Base-by-base conservation (phyloP, 2,888 invertebrate species). In the Acleris cristana region DNA sequence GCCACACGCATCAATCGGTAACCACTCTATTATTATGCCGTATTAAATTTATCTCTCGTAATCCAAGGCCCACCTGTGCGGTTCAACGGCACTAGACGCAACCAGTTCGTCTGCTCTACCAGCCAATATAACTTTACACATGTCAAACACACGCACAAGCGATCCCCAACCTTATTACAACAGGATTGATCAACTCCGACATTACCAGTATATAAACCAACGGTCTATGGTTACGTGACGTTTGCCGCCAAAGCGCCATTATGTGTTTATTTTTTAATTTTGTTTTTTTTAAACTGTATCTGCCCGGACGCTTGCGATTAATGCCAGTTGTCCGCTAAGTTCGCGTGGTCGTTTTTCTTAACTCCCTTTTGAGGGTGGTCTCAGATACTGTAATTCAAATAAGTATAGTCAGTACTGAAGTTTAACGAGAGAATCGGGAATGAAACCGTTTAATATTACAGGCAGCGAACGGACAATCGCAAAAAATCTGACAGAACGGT, bases 31-130 rank as follows among this genome's bases (percentile, higher is more conserved):
- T 88, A 90, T 89, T 88, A 89, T 80, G 81, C 80, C 79, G 83
- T 87, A 90, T 89, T 89, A 86, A 86, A 86, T 88, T 85, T 88
- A 90, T 90, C 85, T 88, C 84, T 86, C 87, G 85, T 89, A 87
- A 88, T 87, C 87, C 90, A 90, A 88, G 87, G 89, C 86, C 89
- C 89, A 87, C 87, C 88, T 87, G 87, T 83, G 83, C 84, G 85
- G 90, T 91, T 91, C 90, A 91, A 86, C 89, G 90, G 85, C 88
- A 86, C 89, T 89, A 87, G 77, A 79, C 79, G 78, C 80, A 81
- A 89, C 90, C 89, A 85, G 90, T 89, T 78, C 75, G 83, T 86
- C 90, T 88, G 87, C 90, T 90, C 87, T 86, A 87, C 84, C 80
- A 76, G 76, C 83, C 84, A 83, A 81, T 79, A 77, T 84, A 83